Base-by-base conservation (phyloP, 2,888 invertebrate genomes). In the Lacanobia wlatinum region DNA sequence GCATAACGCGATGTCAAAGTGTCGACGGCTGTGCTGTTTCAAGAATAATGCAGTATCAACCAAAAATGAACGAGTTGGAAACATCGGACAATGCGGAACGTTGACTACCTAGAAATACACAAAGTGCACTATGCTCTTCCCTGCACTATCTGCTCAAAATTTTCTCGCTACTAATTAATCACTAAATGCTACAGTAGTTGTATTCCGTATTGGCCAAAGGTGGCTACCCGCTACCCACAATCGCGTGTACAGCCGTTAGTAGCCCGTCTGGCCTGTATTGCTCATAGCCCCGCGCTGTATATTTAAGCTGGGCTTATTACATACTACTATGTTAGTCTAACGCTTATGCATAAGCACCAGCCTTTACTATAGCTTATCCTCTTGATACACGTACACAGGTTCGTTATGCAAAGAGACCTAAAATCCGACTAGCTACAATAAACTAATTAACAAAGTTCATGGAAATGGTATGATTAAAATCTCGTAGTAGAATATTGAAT, bases 241-340 rank as follows among this genome's bases (percentile, higher is more conserved):
- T 2, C 7, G 5, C 62, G 43, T 53, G 58, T 23, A 12, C 38
- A 61, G 46, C 59, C 34, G 16, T 61, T 70, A 46, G 56, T 23
- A 61, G 40, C 53, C 21, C 16, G 28, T 53, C 40, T 58, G 21
- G 12, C 40, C 18, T 62, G 53, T 63, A 28, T 50, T 28, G 50
- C 55, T 28, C 60, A 28, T 59, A 61, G 40, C 48, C 62, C 18
- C 7, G 48, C 18, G 53, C 53, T 52, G 55, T 82, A 43, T 50
- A 66, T 59, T 58, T 70, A 73, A 80, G 68, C 66, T 23, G 12
- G 23, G 69, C 65, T 76, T 80, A 83, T 74, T 63, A 80, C 70
- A 48, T 56, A 34, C 66, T 56, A 38, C 64, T 71, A 62, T 69
- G 56, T 64, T 43, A 50, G 55, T 56, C 53, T 70, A 71, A 58